phyloP scores from a whole-genome alignment of 2,113 vertebrate genomes.

The Malurus cyaneus region DNA sequence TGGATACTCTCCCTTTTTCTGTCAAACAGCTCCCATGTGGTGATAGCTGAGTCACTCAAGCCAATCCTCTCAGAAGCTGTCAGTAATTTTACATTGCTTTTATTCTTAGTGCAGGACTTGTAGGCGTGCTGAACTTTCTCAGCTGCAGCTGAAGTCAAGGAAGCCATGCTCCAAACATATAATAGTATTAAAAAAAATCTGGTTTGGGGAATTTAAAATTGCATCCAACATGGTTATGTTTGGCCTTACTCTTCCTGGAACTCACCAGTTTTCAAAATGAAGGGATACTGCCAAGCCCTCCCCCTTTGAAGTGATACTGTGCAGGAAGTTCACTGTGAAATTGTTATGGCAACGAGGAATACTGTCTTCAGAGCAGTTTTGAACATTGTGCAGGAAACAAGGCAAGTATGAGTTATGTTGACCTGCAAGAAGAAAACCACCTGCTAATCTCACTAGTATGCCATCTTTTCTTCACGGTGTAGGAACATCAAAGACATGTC shows the following conservation, averaged over 20 bases:
- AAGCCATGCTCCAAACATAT: not conserved
- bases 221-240: not conserved
- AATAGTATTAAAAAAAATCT: not conserved
- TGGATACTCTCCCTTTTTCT: constrained; percentile 25
- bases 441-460: not conserved
- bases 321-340: not conserved
- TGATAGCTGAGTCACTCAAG: constrained; percentile 2
- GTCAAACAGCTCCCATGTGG: constrained; percentile 7
- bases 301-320: not conserved
- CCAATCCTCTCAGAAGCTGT: constrained; percentile 29
- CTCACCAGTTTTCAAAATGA: not conserved
- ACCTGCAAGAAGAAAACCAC: not conserved
- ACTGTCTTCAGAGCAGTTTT: not conserved
- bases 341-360: not conserved
- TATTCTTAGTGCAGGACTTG: constrained; percentile 27
- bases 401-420: fast-evolving
- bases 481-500: not conserved
- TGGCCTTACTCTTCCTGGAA: not conserved
- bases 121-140: not conserved
- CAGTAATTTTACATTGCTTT: constrained; percentile 18
- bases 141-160: not conserved
- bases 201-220: not conserved
- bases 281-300: not conserved
- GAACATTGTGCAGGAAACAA: not conserved
- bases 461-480: not conserved